These are phyloP conservation scores for Chamaetylas fuelleborni DNA, from an alignment of 2,113 vertebrate genomes.

Conservation along the genomic window DNA sequence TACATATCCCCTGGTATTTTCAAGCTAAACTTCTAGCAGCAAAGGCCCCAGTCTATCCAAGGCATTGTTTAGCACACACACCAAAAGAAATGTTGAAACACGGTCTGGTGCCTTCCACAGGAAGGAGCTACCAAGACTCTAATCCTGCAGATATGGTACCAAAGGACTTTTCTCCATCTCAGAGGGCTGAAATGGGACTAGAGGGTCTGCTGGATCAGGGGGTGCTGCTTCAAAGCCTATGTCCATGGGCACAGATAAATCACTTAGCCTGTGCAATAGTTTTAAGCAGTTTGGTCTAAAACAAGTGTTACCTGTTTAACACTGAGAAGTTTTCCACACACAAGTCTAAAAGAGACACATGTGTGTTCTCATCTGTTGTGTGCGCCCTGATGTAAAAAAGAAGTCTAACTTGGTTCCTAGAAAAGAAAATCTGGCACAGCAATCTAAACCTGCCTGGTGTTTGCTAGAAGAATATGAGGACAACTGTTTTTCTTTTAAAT, in stretches of 20 bases:
- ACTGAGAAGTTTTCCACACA: background rate
- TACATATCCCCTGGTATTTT: background rate
- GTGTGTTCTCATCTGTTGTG: background rate
- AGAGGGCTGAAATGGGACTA: background rate
- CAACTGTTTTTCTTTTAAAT: background rate
- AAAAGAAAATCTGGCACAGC: background rate
- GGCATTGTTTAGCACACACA: background rate
- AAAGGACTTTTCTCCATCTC: background rate
- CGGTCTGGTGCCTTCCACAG: background rate
- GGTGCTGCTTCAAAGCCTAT: background rate
- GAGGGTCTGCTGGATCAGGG: background rate
- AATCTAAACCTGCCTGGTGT: background rate
- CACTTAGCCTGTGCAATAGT: background rate
- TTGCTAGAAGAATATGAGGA: background rate
- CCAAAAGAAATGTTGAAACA: background rate
- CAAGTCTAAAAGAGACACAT: background rate
- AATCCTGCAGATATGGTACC: background rate
- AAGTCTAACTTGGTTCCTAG: background rate
- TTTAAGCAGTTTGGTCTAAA: background rate
- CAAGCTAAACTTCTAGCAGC: background rate
- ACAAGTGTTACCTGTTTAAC: background rate
- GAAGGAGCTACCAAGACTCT: background rate
- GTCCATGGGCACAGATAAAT: background rate
- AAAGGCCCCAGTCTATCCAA: background rate
- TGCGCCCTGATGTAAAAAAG: fast-evolving